A percentile compares a stretch with the other conserved stretches of the same genome.
Evolutionary conservation across 2,113 vertebrate species (phyloP).

Genomic region (Stictonetta naevosa): DNA sequence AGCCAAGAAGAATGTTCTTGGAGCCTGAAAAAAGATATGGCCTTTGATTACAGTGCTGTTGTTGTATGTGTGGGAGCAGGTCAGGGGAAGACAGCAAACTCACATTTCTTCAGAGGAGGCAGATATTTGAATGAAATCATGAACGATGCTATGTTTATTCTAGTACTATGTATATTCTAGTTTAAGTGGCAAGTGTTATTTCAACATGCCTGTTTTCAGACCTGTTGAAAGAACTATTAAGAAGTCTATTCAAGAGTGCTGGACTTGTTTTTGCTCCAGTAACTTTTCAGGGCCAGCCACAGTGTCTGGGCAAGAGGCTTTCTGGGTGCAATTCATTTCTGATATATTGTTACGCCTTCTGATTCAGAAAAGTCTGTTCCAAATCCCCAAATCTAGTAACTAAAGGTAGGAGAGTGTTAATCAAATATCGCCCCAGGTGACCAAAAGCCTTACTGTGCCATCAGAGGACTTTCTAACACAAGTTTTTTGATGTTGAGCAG

Average conservation of each 20-base stretch:
- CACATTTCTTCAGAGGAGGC: not conserved
- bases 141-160: not conserved
- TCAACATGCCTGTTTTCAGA: not conserved
- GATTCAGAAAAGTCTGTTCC: not conserved
- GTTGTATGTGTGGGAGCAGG: not conserved
- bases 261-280: not conserved
- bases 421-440: not conserved
- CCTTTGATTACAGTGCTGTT: not conserved
- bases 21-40: not conserved
- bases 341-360: not conserved
- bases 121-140: not conserved
- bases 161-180: not conserved
- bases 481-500: not conserved
- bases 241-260: not conserved
- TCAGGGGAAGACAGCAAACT: not conserved
- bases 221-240: not conserved
- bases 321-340: not conserved
- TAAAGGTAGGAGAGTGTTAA: not conserved
- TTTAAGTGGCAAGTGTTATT: conserved; percentile 11
- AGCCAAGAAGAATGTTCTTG: not conserved
- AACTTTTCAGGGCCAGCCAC: not conserved
- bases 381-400: not conserved
- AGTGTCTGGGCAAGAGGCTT: not conserved
- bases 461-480: fast-evolving
- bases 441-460: not conserved